phyloP scores from a whole-genome alignment of 2,113 vertebrate species.

The Glaucomys volans region DNA sequence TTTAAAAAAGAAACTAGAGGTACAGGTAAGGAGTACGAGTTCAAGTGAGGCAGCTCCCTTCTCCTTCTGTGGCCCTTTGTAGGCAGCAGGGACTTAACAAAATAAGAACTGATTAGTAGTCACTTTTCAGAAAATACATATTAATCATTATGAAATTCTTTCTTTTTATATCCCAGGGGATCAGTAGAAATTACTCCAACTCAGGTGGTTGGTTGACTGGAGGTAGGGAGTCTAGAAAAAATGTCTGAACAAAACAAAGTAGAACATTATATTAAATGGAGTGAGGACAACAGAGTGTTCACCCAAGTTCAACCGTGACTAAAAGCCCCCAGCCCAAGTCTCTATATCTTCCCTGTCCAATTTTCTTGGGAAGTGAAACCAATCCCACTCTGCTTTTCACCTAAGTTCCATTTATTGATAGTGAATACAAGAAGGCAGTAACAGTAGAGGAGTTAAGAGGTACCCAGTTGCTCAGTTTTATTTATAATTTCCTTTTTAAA shows the following conservation, averaged over 20 bases:
- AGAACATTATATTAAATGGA: background rate
- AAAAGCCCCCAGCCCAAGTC: background rate
- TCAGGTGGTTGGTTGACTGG: background rate
- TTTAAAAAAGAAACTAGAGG: background rate
- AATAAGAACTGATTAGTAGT: background rate
- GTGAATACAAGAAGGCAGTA: background rate
- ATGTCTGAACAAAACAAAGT: background rate
- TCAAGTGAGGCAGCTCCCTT: background rate
- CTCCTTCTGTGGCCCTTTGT: background rate
- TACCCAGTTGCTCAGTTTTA: background rate
- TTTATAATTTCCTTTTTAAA: slow-evolving; percentile 2
- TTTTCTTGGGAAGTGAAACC: background rate
- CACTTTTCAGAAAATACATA: background rate
- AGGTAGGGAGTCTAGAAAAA: background rate
- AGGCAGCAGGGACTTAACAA: background rate
- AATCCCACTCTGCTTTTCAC: background rate
- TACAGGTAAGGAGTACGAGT: background rate
- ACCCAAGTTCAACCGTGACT: background rate
- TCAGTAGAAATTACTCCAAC: background rate
- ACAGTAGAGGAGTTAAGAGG: background rate
- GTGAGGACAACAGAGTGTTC: background rate
- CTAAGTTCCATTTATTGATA: background rate
- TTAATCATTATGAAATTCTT: background rate
- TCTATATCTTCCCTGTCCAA: background rate
- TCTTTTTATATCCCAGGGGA: background rate